Evolutionary conservation across 2,888 invertebrate genomes (phyloP).

Genomic region (Habrosyne pyritoides): DNA sequence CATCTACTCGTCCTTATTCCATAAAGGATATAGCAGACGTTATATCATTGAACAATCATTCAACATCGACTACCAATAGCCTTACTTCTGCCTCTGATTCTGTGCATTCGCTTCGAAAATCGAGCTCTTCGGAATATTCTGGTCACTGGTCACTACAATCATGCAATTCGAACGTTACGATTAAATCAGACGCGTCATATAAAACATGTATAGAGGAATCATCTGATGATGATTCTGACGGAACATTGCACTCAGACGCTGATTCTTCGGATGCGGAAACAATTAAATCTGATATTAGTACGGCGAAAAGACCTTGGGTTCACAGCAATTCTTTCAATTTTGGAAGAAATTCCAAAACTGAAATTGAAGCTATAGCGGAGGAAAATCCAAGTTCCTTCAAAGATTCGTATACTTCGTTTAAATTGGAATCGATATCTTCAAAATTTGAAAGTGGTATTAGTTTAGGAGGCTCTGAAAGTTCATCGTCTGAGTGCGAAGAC

Average conservation of each 20-base stretch:
- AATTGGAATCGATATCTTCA: conserved; percentile 55
- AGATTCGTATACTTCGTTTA: conserved; percentile 30
- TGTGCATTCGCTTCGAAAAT: conserved; percentile 64
- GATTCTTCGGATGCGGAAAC: conserved; percentile 74
- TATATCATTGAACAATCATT: conserved; percentile 58
- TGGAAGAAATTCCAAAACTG: conserved; percentile 52
- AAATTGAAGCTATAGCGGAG: conserved; percentile 55
- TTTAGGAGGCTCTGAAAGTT: conserved; percentile 64
- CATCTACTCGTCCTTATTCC: conserved; percentile 66
- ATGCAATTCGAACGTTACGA: conserved; percentile 71
- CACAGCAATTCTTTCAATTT: conserved; percentile 76
- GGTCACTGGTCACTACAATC: conserved; percentile 74
- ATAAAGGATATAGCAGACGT: conserved; percentile 74
- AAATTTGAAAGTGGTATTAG: conserved; percentile 74
- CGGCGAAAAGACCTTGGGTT: conserved; percentile 73
- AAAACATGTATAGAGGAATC: conserved; percentile 73
- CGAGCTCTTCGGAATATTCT: conserved; percentile 77
- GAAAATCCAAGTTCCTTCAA: conserved; percentile 46
- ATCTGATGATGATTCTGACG: conserved; percentile 69
- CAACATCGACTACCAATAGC: conserved; percentile 65
- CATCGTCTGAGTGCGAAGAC: conserved; percentile 67
- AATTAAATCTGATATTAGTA: conserved; percentile 69
- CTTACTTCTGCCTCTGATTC: conserved; percentile 65
- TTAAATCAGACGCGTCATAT: conserved; percentile 70
- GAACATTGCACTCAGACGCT: conserved; percentile 71